Evolutionary conservation across 2,888 invertebrate species (phyloP), one percentile per base, ranked within the genome.

Genomic region (Ichneumon xanthorius): DNA sequence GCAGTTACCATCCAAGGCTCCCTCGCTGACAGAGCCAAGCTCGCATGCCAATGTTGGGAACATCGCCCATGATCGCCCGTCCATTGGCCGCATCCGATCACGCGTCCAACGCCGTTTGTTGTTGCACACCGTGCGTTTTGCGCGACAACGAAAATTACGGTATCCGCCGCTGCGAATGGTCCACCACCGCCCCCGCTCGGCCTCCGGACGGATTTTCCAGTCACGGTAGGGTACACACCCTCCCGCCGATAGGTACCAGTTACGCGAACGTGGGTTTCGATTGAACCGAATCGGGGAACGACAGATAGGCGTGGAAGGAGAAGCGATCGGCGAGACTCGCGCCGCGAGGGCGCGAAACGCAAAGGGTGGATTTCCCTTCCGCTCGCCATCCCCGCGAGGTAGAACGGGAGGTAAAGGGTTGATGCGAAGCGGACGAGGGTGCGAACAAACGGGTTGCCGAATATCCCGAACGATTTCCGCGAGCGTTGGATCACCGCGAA

Each of bases 361-460:
- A 70, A 84, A 83, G 80, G 78, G 86, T 84, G 82, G 83, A 45
- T 4, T 37, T 37, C 37, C 37, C 37, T 37, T 9, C 9, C 9
- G 37, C 37, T 37, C 37, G 7, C 37, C 37, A 1, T 9, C 2
- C 37, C 37, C 37, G 37, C 0, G 37, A 37, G 37, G 7, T 68
- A 72, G 22, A 40, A 30, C 67, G 45, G 48, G 37, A 14, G 58
- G 61, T 22, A 37, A 61, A 55, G 48, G 48, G 79, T 63, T 71
- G 71, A 48, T 19, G 73, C 68, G 22, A 11, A 26, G n/a, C 26
- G 45, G 33, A 73, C 50, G 73, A 80, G 82, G 73, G 76, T 79
- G 80, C 82, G 86, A 84, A 85, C 82, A 82, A 82, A 85, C 77
- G 80, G 76, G 72, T 80, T 80, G 82, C 77, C 85, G 85, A 85